Conservation (phyloP, 2,797 vertebrate species). For the Phyllotis vaccarum region DNA sequence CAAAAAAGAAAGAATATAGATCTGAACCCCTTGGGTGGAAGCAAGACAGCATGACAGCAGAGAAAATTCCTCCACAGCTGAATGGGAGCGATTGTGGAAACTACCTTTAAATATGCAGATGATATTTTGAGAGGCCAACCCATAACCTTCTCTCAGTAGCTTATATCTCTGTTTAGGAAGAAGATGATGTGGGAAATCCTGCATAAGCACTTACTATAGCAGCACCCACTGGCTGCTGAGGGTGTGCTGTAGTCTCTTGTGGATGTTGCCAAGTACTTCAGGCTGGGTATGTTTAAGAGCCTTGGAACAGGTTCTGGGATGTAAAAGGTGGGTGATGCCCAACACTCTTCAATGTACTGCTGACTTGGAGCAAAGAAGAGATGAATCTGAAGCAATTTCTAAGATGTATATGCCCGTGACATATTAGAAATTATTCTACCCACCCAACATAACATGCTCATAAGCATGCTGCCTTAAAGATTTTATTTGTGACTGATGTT, state of each 20-base stretch:
- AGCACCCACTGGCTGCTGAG: neutral
- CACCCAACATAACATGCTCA: neutral
- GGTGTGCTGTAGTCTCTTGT: neutral
- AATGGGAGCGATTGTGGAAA: neutral
- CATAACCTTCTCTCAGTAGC: constrained; percentile 1
- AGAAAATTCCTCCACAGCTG: neutral
- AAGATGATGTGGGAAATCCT: neutral
- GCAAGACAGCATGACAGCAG: neutral
- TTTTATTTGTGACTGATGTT: too few relatives aligned
- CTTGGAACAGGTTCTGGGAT: neutral
- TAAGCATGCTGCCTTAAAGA: too few relatives aligned
- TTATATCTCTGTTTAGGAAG: neutral
- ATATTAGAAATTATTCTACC: neutral
- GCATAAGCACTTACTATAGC: neutral
- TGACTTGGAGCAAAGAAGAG: neutral
- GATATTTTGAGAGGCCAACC: neutral
- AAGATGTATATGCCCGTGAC: neutral
- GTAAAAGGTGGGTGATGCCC: neutral
- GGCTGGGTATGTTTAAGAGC: neutral
- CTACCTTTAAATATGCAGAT: neutral
- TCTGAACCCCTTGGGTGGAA: neutral
- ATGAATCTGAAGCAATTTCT: too few relatives aligned
- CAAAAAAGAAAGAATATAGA: neutral
- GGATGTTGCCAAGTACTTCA: neutral
- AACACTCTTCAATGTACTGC: neutral